A percentile compares a stretch with the other conserved stretches of the same genome.
These are phyloP conservation scores for Bembecia ichneumoniformis DNA, from an alignment of 2,888 invertebrate genomes.

Conservation along the genomic window DNA sequence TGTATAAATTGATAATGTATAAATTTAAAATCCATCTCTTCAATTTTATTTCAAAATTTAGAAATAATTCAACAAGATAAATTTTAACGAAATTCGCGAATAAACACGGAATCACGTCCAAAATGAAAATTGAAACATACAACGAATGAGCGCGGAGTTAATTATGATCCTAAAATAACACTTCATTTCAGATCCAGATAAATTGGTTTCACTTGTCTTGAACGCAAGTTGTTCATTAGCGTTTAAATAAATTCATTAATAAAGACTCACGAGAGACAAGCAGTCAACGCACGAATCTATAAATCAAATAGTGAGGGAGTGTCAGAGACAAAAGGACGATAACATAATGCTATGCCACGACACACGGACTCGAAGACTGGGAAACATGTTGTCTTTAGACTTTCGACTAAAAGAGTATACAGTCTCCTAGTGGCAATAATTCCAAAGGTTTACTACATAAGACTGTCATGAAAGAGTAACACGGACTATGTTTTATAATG, in stretches of 20 bases:
- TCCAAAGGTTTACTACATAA: too few relatives aligned
- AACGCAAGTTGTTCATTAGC: conserved; percentile 69
- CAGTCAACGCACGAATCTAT: conserved; percentile 65
- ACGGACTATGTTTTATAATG: too few relatives aligned
- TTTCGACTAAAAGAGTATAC: too few relatives aligned
- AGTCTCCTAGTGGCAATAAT: too few relatives aligned
- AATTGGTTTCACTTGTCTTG: conserved; percentile 64
- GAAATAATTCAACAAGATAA: conserved; percentile 14
- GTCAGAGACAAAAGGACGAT: conserved; percentile 66
- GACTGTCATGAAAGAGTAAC: too few relatives aligned
- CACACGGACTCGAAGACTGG: conserved; percentile 21
- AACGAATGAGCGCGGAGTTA: conserved; percentile 17
- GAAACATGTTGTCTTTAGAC: neutral
- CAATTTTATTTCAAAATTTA: neutral
- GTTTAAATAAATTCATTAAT: conserved; percentile 73
- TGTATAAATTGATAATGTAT: too few relatives aligned
- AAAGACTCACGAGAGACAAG: conserved; percentile 55
- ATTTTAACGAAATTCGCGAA: conserved; percentile 12
- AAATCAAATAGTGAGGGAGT: conserved; percentile 71
- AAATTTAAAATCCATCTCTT: too few relatives aligned
- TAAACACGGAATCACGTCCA: conserved; percentile 10
- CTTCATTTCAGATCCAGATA: conserved; percentile 50
- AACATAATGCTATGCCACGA: conserved; percentile 29
- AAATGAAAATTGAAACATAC: conserved; percentile 4
- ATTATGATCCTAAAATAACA: conserved; percentile 50